Evolutionary conservation across 2,797 vertebrate species (phyloP).

Genomic region (Anolis apletophallus): DNA sequence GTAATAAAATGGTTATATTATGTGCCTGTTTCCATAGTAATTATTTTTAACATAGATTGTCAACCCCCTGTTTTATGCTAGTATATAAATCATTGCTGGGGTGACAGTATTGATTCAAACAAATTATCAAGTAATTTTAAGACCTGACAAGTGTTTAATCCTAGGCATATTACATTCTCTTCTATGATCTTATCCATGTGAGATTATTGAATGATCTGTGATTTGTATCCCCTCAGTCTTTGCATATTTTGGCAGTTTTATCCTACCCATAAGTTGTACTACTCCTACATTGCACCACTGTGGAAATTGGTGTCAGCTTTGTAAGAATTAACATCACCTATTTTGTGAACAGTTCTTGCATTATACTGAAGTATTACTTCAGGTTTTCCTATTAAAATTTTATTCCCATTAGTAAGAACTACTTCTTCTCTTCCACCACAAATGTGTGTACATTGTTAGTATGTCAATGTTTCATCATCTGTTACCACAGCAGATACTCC

Average conservation of each 20-base stretch:
- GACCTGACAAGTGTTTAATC: background rate
- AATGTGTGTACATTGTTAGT: background rate
- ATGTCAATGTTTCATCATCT: background rate
- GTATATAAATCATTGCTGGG: background rate
- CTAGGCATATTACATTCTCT: background rate
- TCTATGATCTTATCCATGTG: background rate
- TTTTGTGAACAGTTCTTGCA: background rate
- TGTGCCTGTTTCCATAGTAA: background rate
- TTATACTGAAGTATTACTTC: background rate
- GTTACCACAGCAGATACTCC: background rate
- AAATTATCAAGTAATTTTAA: too few relatives aligned
- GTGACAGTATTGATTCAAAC: background rate
- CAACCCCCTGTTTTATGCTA: background rate
- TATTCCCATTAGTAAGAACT: background rate
- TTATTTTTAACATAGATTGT: background rate
- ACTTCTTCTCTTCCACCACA: background rate
- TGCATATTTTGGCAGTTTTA: background rate
- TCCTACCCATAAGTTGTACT: background rate
- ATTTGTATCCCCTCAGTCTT: background rate
- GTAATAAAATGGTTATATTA: too few relatives aligned
- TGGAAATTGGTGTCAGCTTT: background rate
- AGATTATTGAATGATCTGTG: background rate
- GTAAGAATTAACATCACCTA: background rate
- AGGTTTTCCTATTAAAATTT: background rate
- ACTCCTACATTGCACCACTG: background rate